Percentiles rank a stretch among this genome's conserved stretches.
These are phyloP conservation scores for Mungos mungo DNA, from an alignment of 2,113 vertebrate genomes.

Conservation along the genomic window DNA sequence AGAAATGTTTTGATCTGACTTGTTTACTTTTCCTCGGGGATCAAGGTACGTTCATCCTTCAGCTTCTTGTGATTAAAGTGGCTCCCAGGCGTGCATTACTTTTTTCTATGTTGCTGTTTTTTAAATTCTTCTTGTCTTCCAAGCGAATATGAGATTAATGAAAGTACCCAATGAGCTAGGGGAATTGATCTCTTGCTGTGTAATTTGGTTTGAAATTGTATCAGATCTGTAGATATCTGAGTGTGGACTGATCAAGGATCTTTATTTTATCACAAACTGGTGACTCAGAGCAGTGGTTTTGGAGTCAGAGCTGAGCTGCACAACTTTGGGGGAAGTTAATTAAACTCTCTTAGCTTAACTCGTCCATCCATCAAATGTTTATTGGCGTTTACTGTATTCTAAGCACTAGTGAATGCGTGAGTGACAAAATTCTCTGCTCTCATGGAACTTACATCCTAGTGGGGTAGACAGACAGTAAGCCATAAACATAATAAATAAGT, in stretches of 20 bases:
- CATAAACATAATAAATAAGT: background rate
- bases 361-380: background rate
- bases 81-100: background rate
- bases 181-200: background rate
- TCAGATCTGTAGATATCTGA: background rate
- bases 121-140: background rate
- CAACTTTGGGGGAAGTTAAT: background rate
- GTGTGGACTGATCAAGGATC: background rate
- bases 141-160: background rate
- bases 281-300: background rate
- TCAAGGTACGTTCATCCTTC: background rate
- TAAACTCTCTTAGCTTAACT: background rate
- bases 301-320: background rate
- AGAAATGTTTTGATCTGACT: conserved; percentile 11
- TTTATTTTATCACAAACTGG: background rate
- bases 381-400: background rate
- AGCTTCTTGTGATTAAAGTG: background rate
- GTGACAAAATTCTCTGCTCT: background rate
- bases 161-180: background rate
- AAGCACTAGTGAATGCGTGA: background rate
- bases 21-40: background rate
- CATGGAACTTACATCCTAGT: background rate
- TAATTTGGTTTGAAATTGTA: conserved; percentile 33
- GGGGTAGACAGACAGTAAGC: background rate
- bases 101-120: background rate